A percentile compares a stretch with the other conserved stretches of the same genome.
phyloP scores from a whole-genome alignment of 1,140 invertebrate genomes.

The Paraescarpia echinospica region DNA sequence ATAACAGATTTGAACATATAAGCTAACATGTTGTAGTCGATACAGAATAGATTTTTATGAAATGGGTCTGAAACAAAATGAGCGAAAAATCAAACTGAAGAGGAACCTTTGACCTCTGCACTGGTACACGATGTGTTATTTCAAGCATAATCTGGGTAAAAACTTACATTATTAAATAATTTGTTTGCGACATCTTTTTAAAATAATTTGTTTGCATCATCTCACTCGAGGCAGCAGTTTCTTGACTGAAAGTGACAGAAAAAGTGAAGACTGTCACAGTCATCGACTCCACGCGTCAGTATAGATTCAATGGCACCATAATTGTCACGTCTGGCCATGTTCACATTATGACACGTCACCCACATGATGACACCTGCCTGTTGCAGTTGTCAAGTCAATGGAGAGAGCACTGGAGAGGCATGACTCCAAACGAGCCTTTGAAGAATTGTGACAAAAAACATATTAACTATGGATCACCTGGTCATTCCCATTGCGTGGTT shows the following conservation, averaged over 20 bases:
- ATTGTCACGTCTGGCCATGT: background rate
- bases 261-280: background rate
- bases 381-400: background rate
- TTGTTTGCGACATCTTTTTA: too few relatives aligned
- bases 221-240: too few relatives aligned
- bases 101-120: too few relatives aligned
- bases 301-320: background rate
- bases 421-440: background rate
- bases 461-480: background rate
- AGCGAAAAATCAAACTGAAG: too few relatives aligned
- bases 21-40: too few relatives aligned
- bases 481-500: background rate
- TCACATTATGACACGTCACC: background rate
- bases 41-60: too few relatives aligned
- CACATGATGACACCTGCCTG: background rate
- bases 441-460: background rate
- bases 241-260: background rate
- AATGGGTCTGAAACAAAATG: too few relatives aligned
- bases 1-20: too few relatives aligned
- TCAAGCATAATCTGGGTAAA: too few relatives aligned
- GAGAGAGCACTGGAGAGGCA: background rate
- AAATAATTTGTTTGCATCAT: too few relatives aligned
- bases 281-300: background rate
- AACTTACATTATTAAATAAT: too few relatives aligned
- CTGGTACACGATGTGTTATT: too few relatives aligned